A percentile compares a stretch with the other conserved stretches of the same genome.
Evolutionary conservation across 2,888 invertebrate genomes (phyloP).

Genomic region (Phaonia tiefii): DNA sequence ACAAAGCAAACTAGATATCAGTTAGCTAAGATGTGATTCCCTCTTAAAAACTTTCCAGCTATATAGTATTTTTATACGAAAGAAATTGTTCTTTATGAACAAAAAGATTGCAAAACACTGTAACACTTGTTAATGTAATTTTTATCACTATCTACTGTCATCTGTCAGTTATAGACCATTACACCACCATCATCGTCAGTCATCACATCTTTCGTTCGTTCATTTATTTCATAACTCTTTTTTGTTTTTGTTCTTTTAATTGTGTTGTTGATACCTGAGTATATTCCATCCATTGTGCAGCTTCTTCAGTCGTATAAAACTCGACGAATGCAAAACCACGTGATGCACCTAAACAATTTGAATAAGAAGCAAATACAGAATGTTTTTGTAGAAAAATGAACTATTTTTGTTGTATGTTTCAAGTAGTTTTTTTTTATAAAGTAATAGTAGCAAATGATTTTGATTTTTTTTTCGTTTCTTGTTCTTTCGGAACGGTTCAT

Average conservation of each 20-base stretch:
- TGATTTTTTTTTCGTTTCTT: conserved; percentile 55
- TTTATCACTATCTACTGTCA: too few species aligned
- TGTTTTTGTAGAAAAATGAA: conserved; percentile 80
- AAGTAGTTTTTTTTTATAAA: conserved; percentile 48
- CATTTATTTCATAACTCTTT: conserved; percentile 59
- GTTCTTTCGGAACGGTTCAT: conserved; percentile 60
- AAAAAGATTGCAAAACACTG: too few species aligned
- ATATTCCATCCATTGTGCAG: conserved; percentile 94
- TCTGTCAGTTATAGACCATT: background rate
- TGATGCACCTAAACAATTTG: conserved; percentile 91
- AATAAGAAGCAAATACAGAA: conserved; percentile 84
- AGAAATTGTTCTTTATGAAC: too few species aligned
- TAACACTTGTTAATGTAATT: too few species aligned
- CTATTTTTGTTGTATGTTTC: conserved; percentile 72
- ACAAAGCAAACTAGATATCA: too few species aligned
- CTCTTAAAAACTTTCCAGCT: too few species aligned
- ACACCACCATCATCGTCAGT: conserved; percentile 42
- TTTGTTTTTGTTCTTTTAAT: conserved; percentile 44
- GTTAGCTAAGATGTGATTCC: too few species aligned
- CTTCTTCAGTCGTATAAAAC: conserved; percentile 93
- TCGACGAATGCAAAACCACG: conserved; percentile 96
- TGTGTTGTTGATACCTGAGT: conserved; percentile 83
- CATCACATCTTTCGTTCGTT: conserved; percentile 65
- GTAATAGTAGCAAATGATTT: conserved; percentile 44
- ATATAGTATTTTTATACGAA: too few species aligned